Evolutionary conservation across 2,888 invertebrate genomes (phyloP).

Genomic region (Drosophila paranaensis): DNA sequence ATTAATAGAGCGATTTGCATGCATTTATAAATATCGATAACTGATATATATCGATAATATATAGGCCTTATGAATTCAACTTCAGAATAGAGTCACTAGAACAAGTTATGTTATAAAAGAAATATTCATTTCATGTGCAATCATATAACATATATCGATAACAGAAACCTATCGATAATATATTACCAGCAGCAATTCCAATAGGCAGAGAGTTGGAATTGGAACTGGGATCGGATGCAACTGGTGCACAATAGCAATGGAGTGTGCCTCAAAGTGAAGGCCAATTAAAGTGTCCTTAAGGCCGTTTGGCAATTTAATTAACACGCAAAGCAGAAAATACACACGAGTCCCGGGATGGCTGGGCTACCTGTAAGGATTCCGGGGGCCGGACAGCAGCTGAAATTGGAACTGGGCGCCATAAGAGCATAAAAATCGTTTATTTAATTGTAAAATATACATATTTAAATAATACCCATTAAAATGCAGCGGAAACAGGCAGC

Average conservation of each 20-base stretch:
- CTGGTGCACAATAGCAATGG: background rate
- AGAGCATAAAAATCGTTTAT: constrained; percentile 71
- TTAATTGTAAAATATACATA: constrained; percentile 80
- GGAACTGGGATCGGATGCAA: background rate
- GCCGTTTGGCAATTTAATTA: constrained; percentile 76
- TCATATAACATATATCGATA: background rate
- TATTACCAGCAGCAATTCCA: background rate
- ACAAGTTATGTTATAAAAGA: too few relatives aligned
- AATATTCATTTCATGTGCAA: background rate
- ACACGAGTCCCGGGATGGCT: constrained; percentile 9
- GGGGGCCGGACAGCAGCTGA: constrained; percentile 24
- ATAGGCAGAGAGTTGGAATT: background rate
- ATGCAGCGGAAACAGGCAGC: constrained; percentile 45
- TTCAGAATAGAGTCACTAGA: too few relatives aligned
- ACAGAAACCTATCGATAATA: background rate
- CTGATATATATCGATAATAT: too few relatives aligned
- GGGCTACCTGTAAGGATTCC: constrained; percentile 31
- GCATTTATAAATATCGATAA: too few relatives aligned
- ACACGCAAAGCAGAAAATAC: constrained; percentile 56
- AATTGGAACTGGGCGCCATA: constrained; percentile 44
- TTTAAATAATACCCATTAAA: constrained; percentile 78
- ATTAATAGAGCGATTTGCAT: too few relatives aligned
- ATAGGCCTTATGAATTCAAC: background rate
- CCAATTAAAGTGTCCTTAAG: constrained; percentile 77
- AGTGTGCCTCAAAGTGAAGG: constrained; percentile 62